A percentile compares a stretch with the other conserved stretches of the same genome.
Evolutionary conservation across 2,113 vertebrate genomes (phyloP).

Genomic region (Glaucidium brasilianum): DNA sequence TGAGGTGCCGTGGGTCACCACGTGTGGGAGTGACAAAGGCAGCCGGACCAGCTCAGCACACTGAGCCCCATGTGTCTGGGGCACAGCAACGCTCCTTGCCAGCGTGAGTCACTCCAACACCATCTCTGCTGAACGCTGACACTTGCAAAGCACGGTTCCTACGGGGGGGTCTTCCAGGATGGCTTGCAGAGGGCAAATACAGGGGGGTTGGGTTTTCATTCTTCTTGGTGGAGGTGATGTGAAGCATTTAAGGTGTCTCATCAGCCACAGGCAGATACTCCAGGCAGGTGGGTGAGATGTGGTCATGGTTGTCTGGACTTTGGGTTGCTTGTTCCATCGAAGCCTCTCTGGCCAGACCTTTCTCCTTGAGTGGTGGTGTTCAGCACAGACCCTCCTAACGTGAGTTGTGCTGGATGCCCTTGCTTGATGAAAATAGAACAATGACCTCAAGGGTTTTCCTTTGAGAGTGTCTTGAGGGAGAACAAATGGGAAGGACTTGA

Average conservation of each 20-base stretch:
- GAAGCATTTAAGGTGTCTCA: neutral
- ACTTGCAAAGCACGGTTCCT: neutral
- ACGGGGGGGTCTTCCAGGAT: neutral
- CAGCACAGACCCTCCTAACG: neutral
- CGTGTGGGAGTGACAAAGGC: neutral
- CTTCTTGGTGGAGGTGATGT: no score
- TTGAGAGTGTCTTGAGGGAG: neutral
- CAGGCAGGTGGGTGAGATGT: neutral
- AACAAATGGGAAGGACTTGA: neutral
- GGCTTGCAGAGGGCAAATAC: neutral
- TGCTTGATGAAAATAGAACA: neutral
- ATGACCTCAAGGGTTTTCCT: conserved; percentile 28
- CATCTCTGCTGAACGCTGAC: neutral
- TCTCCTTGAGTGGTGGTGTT: neutral
- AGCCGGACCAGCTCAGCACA: neutral
- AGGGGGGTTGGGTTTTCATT: neutral
- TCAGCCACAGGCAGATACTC: neutral
- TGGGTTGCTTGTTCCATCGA: neutral
- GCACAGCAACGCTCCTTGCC: neutral
- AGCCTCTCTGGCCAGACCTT: neutral
- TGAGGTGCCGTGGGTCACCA: rapidly evolving
- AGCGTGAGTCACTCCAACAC: neutral
- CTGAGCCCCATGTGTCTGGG: rapidly evolving
- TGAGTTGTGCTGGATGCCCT: rapidly evolving
- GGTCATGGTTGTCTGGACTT: neutral